Conservation (phyloP, 2,888 invertebrate species). For the Cerastoderma edule region DNA sequence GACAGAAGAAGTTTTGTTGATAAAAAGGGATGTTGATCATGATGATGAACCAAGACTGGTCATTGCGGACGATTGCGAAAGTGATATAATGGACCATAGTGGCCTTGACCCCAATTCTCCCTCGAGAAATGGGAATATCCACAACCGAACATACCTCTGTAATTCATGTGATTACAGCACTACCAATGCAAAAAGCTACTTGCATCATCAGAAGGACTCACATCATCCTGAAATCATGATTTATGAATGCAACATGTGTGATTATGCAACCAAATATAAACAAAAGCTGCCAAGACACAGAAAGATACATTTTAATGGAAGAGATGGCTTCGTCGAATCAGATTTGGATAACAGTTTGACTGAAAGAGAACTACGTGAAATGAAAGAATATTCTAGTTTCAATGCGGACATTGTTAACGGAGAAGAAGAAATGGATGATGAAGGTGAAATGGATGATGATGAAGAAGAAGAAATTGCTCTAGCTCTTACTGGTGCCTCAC, state of each 20-base stretch:
- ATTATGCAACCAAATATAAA: conserved; percentile 80
- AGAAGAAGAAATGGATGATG: conserved; percentile 59
- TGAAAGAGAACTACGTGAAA: conserved; percentile 55
- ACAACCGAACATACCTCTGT: conserved; percentile 76
- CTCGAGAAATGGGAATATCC: conserved; percentile 72
- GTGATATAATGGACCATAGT: conserved; percentile 37
- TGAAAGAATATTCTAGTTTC: conserved; percentile 36
- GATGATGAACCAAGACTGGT: conserved; percentile 73
- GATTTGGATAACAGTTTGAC: conserved; percentile 64
- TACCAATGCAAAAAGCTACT: conserved; percentile 71
- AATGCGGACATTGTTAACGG: conserved; percentile 46
- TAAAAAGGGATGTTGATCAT: conserved; percentile 58
- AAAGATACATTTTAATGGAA: conserved; percentile 73
- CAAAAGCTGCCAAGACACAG: conserved; percentile 78
- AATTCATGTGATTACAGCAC: conserved; percentile 70
- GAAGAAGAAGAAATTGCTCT: conserved; percentile 61
- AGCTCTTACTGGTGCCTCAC: conserved; percentile 32
- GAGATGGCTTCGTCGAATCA: conserved; percentile 61
- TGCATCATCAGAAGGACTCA: conserved; percentile 75
- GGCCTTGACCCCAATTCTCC: conserved; percentile 46
- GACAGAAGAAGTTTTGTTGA: conserved; percentile 50
- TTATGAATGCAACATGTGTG: conserved; percentile 79
- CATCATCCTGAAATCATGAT: conserved; percentile 75
- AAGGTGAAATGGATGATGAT: conserved; percentile 58
- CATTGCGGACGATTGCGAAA: conserved; percentile 63